Conservation (phyloP, 2,797 vertebrate genomes). For the Pseudotriccus pelzelni region DNA sequence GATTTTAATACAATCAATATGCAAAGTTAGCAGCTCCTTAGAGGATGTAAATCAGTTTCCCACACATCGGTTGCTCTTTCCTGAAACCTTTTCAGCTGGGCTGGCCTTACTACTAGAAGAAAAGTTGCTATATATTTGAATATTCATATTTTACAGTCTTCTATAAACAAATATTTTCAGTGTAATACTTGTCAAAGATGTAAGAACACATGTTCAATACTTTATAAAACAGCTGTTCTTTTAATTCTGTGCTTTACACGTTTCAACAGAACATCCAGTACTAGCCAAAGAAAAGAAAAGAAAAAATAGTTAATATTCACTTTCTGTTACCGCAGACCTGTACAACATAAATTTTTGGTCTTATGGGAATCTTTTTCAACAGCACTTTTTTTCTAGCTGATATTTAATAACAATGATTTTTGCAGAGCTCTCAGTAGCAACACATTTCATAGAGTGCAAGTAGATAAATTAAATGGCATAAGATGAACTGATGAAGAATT, state of each 20-base stretch:
- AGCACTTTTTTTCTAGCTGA: not conserved
- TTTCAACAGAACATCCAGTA: not conserved
- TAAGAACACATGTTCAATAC: constrained; percentile 6
- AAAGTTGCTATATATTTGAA: constrained; percentile 5
- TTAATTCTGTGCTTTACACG: not conserved
- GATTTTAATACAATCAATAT: not conserved
- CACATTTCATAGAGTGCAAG: not conserved
- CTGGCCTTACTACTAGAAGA: not conserved
- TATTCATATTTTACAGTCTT: not conserved
- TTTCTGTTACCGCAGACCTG: constrained; percentile 21
- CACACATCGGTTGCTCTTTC: not conserved
- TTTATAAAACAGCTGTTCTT: constrained; percentile 52
- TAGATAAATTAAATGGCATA: constrained; percentile 12
- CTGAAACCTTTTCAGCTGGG: not conserved
- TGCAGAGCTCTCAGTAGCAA: not conserved
- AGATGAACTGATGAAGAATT: constrained; percentile 9
- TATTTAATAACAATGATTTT: constrained; percentile 10
- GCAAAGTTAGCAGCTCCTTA: not conserved
- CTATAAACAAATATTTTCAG: constrained; percentile 48
- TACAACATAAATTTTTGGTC: constrained; percentile 18
- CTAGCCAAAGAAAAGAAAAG: constrained; percentile 48
- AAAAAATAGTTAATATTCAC: constrained; percentile 25
- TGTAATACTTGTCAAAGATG: constrained; percentile 8
- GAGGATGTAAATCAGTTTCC: not conserved
- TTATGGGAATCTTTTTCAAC: constrained; percentile 25